Conservation (phyloP, 2,113 vertebrate species). For the Pontoporia blainvillei region DNA sequence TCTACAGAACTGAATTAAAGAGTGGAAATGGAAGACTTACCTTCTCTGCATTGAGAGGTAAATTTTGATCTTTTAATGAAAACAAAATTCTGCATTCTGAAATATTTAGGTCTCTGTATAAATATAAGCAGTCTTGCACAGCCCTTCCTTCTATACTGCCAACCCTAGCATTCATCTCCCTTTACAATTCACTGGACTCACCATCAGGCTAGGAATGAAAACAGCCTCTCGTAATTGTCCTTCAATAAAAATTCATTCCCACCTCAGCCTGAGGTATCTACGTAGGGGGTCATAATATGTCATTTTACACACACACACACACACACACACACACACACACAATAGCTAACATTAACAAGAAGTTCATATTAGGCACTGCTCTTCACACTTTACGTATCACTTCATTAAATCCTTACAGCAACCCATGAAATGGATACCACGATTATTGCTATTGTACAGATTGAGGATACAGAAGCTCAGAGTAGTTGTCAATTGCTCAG, state of each 20-base stretch:
- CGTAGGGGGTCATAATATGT: background rate
- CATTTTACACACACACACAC: background rate
- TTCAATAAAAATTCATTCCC: slow-evolving; percentile 3
- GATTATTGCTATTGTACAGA: background rate
- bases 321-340: background rate
- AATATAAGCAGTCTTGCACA: background rate
- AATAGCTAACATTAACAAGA: background rate
- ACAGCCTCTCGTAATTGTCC: background rate
- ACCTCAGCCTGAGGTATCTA: background rate
- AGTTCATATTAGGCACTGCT: background rate
- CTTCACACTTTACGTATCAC: background rate
- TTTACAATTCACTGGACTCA: background rate
- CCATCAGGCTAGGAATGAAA: background rate
- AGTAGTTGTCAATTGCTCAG: background rate
- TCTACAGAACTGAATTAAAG: slow-evolving; percentile 37
- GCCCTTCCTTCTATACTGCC: background rate
- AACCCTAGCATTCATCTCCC: background rate
- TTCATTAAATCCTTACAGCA: background rate
- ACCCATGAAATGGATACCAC: background rate
- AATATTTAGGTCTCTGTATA: background rate
- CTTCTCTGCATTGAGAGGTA: slow-evolving; percentile 10
- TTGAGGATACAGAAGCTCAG: background rate
- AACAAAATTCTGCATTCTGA: slow-evolving; percentile 23
- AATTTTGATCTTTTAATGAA: slow-evolving; percentile 56
- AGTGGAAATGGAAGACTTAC: slow-evolving; percentile 5